A percentile compares a stretch with the other conserved stretches of the same genome.
Evolutionary conservation across 2,113 vertebrate genomes (phyloP).

Genomic region (Chlamydotis undulata): DNA sequence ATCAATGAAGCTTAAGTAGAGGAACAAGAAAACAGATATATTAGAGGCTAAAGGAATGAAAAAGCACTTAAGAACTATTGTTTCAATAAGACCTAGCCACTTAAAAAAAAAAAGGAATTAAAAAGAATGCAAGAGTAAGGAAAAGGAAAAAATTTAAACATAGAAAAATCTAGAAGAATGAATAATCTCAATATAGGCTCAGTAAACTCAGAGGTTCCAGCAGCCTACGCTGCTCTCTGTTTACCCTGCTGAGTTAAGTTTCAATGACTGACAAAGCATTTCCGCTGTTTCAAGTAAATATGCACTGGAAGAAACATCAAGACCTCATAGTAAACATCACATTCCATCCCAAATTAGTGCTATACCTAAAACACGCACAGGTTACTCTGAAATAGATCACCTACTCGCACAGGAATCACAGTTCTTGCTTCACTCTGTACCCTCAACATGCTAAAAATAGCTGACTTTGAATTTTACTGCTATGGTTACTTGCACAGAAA

Average conservation of each 20-base stretch:
- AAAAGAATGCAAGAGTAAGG: neutral
- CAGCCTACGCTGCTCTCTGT: neutral
- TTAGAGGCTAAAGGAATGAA: neutral
- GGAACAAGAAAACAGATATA: neutral
- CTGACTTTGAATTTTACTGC: neutral
- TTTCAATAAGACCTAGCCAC: neutral
- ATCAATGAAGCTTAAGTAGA: neutral
- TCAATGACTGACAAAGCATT: neutral
- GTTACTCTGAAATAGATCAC: neutral
- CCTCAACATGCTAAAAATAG: neutral
- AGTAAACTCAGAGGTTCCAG: neutral
- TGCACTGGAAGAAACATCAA: neutral
- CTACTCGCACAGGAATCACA: neutral
- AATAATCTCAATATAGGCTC: neutral
- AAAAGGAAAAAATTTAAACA: neutral
- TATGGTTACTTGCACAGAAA: neutral
- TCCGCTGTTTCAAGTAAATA: neutral
- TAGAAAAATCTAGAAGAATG: neutral
- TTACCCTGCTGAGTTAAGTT: neutral
- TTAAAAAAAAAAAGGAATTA: neutral
- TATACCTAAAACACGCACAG: neutral
- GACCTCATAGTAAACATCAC: neutral
- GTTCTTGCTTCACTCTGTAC: neutral
- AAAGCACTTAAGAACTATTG: neutral
- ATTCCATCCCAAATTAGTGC: neutral